Evolutionary conservation across 2,113 vertebrate species (phyloP).

Genomic region (Acanthisitta chloris): DNA sequence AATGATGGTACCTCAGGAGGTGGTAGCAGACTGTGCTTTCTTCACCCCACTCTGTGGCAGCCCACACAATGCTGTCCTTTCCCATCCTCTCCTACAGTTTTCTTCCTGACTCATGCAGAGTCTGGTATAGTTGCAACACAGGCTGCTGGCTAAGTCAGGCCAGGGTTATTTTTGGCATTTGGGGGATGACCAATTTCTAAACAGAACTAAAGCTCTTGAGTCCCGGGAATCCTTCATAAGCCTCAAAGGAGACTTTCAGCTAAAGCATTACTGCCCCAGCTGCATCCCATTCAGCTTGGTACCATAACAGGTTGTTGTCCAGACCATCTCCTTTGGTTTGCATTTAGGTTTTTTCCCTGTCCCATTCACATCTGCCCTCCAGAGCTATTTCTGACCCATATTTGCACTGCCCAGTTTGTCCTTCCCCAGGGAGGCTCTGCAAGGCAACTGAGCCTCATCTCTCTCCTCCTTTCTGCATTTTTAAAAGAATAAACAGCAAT

Average conservation of each 20-base stretch:
- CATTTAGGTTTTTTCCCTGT: not conserved
- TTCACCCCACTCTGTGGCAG: not conserved
- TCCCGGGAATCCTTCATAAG: not conserved
- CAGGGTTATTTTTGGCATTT: slow-evolving; percentile 8
- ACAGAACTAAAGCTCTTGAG: not conserved
- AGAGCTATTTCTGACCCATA: not conserved
- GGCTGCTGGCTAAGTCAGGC: slow-evolving; percentile 27
- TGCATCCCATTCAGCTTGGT: not conserved
- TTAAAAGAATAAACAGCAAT: not conserved
- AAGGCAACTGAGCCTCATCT: not conserved
- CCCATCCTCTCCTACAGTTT: slow-evolving; percentile 28
- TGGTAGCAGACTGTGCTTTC: slow-evolving; percentile 30
- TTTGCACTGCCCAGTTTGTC: not conserved
- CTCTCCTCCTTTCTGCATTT: not conserved
- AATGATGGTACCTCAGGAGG: not conserved
- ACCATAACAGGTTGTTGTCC: not conserved
- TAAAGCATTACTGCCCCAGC: not conserved
- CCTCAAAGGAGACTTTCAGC: not conserved
- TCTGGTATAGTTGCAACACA: slow-evolving; percentile 7
- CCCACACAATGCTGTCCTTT: not conserved
- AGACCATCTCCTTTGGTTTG: not conserved
- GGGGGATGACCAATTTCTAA: slow-evolving; percentile 1
- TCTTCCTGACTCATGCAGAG: slow-evolving; percentile 48
- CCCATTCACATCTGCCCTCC: not conserved
- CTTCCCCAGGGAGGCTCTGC: not conserved